Conservation (phyloP, 2,797 vertebrate genomes). For the Mionectes olivaceus region DNA sequence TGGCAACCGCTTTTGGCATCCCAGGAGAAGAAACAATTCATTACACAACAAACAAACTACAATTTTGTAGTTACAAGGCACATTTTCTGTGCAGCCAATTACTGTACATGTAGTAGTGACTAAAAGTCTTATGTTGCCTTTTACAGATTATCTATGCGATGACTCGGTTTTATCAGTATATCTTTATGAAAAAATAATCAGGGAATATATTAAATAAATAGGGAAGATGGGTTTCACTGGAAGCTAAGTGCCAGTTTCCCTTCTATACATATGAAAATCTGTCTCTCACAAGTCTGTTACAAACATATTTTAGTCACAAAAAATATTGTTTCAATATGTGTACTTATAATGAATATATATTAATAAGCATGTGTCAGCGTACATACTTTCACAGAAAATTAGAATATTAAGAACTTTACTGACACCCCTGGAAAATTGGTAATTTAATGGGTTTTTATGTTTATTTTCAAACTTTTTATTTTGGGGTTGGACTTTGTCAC, state of each 20-base stretch:
- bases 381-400: background rate
- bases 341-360: background rate
- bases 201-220: background rate
- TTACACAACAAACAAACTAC: background rate
- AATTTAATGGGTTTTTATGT: background rate
- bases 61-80: background rate
- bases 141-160: background rate
- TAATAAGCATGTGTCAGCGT: background rate
- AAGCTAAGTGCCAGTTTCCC: background rate
- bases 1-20: conserved; percentile 1
- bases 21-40: background rate
- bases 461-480: background rate
- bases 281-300: background rate
- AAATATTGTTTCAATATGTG: background rate
- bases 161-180: background rate
- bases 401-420: background rate
- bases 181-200: background rate
- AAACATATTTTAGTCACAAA: background rate
- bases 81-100: background rate
- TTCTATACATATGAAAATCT: background rate
- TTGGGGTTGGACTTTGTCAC: background rate
- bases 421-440: background rate
- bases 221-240: background rate
- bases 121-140: background rate
- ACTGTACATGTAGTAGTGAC: background rate